Percentiles rank a stretch among this genome's conserved stretches.
These are phyloP conservation scores for Xylophagus ater DNA, from an alignment of 2,888 invertebrate species.

Conservation along the genomic window DNA sequence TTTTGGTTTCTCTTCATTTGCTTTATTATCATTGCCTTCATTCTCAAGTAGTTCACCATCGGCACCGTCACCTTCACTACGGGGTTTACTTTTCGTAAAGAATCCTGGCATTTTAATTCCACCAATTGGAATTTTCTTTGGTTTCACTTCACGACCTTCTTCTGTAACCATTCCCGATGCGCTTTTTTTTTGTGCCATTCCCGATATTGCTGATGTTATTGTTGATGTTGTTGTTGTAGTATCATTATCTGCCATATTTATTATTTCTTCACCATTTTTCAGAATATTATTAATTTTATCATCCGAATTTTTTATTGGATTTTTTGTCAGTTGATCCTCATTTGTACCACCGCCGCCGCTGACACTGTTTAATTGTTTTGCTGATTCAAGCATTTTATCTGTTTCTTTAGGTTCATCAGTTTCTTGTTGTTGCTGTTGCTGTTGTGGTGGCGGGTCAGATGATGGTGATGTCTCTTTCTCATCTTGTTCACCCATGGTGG, in stretches of 20 bases:
- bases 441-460: conserved; percentile 24
- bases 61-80: conserved; percentile 48
- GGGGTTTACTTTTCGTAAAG: conserved; percentile 63
- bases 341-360: conserved; percentile 23
- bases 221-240: conserved; percentile 21
- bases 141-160: conserved; percentile 63
- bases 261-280: conserved; percentile 31
- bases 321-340: conserved; percentile 20
- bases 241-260: conserved; percentile 26
- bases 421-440: conserved; percentile 26
- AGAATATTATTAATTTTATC: conserved; percentile 8
- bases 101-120: conserved; percentile 83
- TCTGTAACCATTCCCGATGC: conserved; percentile 35
- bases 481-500: conserved; percentile 39
- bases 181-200: conserved; percentile 5
- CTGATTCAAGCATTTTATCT: conserved; percentile 35
- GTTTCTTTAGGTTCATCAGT: conserved; percentile 38
- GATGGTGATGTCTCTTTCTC: conserved; percentile 37
- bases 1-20: conserved; percentile 21
- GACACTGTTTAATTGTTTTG: conserved; percentile 23
- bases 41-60: conserved; percentile 41
- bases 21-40: conserved; percentile 32
- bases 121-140: conserved; percentile 74
- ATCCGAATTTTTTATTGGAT: conserved; percentile 17
- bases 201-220: conserved; percentile 10